Base-by-base conservation (phyloP, 2,113 vertebrate genomes). In the Neopipo cinnamomea region DNA sequence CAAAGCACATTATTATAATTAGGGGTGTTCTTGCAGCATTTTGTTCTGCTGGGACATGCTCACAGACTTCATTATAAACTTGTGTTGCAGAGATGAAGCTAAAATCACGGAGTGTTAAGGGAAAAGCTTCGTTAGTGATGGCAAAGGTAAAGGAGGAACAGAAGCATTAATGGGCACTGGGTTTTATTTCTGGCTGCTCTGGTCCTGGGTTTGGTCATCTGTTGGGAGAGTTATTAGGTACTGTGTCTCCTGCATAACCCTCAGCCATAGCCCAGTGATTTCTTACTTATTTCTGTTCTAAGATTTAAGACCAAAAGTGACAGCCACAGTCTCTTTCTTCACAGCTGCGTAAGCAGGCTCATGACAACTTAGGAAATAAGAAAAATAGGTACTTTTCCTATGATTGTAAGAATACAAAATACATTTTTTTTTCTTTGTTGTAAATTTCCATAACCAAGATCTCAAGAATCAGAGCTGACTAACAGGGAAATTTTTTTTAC, bases 291-390 rank as follows among this genome's bases (percentile, higher is more conserved):
- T 88, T 92, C 27, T 88, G 10, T 49, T 86, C 37, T 39, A 68
- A 85, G 42, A 95, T 59, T 81, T 89, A 77, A 82, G 56, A 95
- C 30, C 18, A 86, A 67, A 92, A 91, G 23, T 77, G 83, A 81
- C 72, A 84, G 44, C 41, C 23, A 22, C 19, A 89, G 58, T 89
- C 52, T 70, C 49, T 75, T 61, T 55, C 56, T 84, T 89, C 74
- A 78, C 37, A 92, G 42, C 61, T 89, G 63, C 9, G 12, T 80
- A 92, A 92, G 46, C 67, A 76, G 25, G 28, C 31, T 86, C 10
- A 35, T 62, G 73, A 89, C 77, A 96, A 53, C 49, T 76, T 52
- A 61, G 7, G 31, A 85, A 89, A 85, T 28, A 71, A 67, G 50
- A 81, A 94, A 88, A 90, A 62, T 17, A 62, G 11, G 35, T 18